A percentile compares a stretch with the other conserved stretches of the same genome.
phyloP scores from a whole-genome alignment of 2,888 invertebrate genomes.

The Spialia ferax region DNA sequence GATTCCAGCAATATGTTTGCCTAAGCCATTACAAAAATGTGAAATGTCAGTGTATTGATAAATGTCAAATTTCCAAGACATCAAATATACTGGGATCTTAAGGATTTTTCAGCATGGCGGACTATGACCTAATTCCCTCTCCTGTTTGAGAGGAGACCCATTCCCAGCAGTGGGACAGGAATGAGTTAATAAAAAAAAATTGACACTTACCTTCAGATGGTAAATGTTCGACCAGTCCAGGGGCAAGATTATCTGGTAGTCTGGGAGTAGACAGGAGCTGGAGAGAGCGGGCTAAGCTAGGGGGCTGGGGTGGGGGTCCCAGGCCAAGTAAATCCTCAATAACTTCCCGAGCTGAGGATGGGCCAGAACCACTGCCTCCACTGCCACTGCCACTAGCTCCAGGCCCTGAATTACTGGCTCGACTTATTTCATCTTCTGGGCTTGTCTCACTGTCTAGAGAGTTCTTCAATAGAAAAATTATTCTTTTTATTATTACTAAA shows the following conservation, averaged over 20 bases:
- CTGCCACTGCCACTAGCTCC: conserved; percentile 68
- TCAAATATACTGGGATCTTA: too few relatives aligned
- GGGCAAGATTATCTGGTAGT: conserved; percentile 86
- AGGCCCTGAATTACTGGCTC: conserved; percentile 68
- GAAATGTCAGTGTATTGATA: too few relatives aligned
- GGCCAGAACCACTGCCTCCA: conserved; percentile 53
- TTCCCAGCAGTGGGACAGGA: too few relatives aligned
- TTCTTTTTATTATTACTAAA: background rate
- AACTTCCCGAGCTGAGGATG: conserved; percentile 46
- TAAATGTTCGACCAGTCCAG: conserved; percentile 89
- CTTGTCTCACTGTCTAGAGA: conserved; percentile 80
- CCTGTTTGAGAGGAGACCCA: too few relatives aligned
- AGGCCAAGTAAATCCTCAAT: conserved; percentile 57
- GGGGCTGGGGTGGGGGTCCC: conserved; percentile 77
- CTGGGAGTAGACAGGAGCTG: conserved; percentile 87
- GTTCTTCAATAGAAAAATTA: conserved; percentile 58
- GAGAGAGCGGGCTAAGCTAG: conserved; percentile 87
- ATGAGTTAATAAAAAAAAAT: background rate
- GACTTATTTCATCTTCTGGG: conserved; percentile 76
- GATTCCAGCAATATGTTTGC: too few relatives aligned
- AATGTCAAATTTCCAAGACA: too few relatives aligned
- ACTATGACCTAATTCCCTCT: too few relatives aligned
- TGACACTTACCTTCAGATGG: conserved; percentile 89
- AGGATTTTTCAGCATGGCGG: too few relatives aligned
- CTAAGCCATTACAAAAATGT: too few relatives aligned